Evolutionary conservation across 1,140 invertebrate genomes (phyloP), one percentile per base, ranked within the genome.

Genomic region (Pygmarrhopalites habei): DNA sequence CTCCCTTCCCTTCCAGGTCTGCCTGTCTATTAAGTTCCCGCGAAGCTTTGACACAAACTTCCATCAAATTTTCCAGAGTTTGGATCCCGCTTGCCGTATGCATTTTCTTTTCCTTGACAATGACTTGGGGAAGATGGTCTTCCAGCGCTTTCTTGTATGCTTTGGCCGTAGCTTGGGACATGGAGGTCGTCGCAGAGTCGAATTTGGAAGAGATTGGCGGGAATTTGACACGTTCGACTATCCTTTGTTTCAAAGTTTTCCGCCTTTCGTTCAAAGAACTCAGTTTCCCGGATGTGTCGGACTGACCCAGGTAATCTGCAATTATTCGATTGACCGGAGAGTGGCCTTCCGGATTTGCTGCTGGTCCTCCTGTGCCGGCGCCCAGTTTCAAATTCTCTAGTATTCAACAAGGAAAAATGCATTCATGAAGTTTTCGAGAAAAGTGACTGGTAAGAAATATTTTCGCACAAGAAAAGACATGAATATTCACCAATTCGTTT

Each of bases 11-110:
- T 12, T 56, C 30, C 3, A 23, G 3, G 5, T 39, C 53, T n/a
- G 19, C 19, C 3, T 21, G 29, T 3, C 19, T 5, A 26, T 56
- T 56, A 7, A 56, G 25, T 23, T 56, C 53, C 25, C 53, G 26
- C 5, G 53, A 56, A 4, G 53, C 53, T 26, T 56, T 56, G 28
- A 56, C 53, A 26, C 53, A 56, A 10, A 56, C 35, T 41, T 56
- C 53, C 53, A 56, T 56, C 30, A 56, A 39, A 41, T 30, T 56
- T 39, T 56, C 53, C n/a, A 56, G 53, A 10, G 53, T 56, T 28
- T 35, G 29, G 7, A 39, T 17, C 10, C 23, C 23, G n/a, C 3
- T 4, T 10, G 51, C 4, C 23, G 14, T 12, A 10, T 56, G 29
- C 19, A 23, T 5, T 39, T 41, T 35, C 19, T 56, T 56, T 12